phyloP scores from a whole-genome alignment of 2,113 vertebrate genomes.

The Bothrops jararaca region DNA sequence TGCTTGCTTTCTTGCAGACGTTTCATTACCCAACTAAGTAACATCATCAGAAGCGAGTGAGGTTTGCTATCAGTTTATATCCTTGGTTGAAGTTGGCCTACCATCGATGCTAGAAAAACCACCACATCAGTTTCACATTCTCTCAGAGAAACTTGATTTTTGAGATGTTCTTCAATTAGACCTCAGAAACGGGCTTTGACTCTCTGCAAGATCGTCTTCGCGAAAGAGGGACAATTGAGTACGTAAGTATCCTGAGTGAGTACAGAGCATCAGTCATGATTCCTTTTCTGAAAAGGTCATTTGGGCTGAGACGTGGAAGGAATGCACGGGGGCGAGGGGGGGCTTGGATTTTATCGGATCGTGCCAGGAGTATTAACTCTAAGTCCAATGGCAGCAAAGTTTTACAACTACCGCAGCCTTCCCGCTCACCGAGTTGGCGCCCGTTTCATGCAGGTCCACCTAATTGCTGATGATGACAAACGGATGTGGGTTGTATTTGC shows the following conservation, averaged over 20 bases:
- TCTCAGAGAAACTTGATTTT: background rate
- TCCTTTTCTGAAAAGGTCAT: background rate
- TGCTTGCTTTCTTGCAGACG: background rate
- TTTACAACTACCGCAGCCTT: background rate
- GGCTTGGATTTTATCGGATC: background rate
- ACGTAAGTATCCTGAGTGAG: background rate
- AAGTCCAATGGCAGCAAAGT: background rate
- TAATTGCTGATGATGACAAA: conserved; percentile 59
- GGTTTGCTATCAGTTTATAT: too few species aligned
- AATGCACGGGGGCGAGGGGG: background rate
- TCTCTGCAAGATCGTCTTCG: background rate
- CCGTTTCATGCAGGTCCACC: background rate
- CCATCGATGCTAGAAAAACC: background rate
- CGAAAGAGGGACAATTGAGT: background rate
- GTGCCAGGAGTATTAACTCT: background rate
- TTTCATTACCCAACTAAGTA: background rate
- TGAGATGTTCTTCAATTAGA: background rate
- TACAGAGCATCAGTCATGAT: background rate
- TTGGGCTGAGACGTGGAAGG: background rate
- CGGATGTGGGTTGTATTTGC: conserved; percentile 51
- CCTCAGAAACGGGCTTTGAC: background rate
- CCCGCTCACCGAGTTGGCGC: background rate
- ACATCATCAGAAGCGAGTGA: background rate
- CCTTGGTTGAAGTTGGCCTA: too few species aligned
- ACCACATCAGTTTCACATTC: background rate